Percentiles rank a stretch among this genome's conserved stretches.
These are phyloP conservation scores for Caerostris darwini DNA, from an alignment of 1,140 invertebrate genomes.

Conservation along the genomic window DNA sequence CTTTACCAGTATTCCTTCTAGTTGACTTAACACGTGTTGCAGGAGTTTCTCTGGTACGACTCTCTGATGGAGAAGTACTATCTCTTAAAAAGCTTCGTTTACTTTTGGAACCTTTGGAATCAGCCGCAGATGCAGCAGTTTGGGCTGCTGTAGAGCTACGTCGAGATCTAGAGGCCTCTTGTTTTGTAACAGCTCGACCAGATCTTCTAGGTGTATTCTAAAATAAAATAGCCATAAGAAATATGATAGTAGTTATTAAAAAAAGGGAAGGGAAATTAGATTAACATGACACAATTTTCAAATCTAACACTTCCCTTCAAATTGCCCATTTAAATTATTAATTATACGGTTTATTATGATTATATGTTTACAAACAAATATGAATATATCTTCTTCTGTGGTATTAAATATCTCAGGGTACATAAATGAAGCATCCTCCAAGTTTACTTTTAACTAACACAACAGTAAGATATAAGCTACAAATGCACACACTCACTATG, in stretches of 20 bases:
- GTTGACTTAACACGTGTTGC: conserved; percentile 73
- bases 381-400: too few species aligned
- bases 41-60: conserved; percentile 57
- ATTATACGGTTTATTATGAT: too few species aligned
- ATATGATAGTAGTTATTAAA: too few species aligned
- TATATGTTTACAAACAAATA: too few species aligned
- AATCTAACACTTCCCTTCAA: too few species aligned
- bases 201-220: conserved; percentile 55
- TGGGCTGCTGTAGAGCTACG: conserved; percentile 69
- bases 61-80: conserved; percentile 63
- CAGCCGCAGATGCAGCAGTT: conserved; percentile 69
- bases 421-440: too few species aligned
- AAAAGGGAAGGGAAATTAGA: neutral
- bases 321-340: too few species aligned
- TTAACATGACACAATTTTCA: too few species aligned
- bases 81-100: conserved; percentile 41
- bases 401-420: too few species aligned
- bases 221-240: neutral
- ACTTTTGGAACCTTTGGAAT: conserved; percentile 68
- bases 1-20: conserved; percentile 57
- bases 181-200: conserved; percentile 64
- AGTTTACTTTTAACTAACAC: too few species aligned
- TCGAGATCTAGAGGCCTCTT: conserved; percentile 35
- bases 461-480: too few species aligned
- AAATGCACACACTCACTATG: too few species aligned